These are phyloP conservation scores for Lasaia peninsularis DNA, from an alignment of 1,140 invertebrate species.

Conservation along the genomic window DNA sequence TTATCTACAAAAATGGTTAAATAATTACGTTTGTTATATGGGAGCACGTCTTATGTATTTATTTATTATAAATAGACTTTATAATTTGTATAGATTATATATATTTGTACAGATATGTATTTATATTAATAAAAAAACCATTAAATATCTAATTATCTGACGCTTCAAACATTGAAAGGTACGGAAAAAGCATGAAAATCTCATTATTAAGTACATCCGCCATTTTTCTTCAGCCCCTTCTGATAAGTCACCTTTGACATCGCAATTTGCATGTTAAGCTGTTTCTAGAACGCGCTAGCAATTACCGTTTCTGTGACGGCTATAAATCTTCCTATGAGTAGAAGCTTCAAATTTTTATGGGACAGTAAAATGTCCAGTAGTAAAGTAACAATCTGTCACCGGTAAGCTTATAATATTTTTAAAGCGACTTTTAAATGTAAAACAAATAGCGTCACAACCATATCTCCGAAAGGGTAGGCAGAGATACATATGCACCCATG, in stretches of 20 bases:
- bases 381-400: conserved; percentile 1
- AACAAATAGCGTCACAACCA: too few relatives aligned
- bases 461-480: too few relatives aligned
- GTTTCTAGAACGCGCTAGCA: conserved; percentile 1
- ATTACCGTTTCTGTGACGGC: background rate
- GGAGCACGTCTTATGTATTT: too few relatives aligned
- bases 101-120: too few relatives aligned
- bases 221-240: background rate
- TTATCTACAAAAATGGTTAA: too few relatives aligned
- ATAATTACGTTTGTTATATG: too few relatives aligned
- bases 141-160: background rate
- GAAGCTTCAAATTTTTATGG: background rate
- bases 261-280: conserved; percentile 6
- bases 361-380: conserved; percentile 6
- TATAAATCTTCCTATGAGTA: background rate
- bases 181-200: background rate
- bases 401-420: background rate
- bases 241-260: conserved; percentile 9
- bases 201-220: background rate
- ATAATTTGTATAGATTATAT: too few relatives aligned
- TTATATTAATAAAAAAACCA: too few relatives aligned
- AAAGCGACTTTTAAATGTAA: too few relatives aligned
- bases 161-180: background rate
- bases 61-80: too few relatives aligned
- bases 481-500: too few relatives aligned